Evolutionary conservation across 2,797 vertebrate genomes (phyloP).

Genomic region (Siniperca scherzeri): DNA sequence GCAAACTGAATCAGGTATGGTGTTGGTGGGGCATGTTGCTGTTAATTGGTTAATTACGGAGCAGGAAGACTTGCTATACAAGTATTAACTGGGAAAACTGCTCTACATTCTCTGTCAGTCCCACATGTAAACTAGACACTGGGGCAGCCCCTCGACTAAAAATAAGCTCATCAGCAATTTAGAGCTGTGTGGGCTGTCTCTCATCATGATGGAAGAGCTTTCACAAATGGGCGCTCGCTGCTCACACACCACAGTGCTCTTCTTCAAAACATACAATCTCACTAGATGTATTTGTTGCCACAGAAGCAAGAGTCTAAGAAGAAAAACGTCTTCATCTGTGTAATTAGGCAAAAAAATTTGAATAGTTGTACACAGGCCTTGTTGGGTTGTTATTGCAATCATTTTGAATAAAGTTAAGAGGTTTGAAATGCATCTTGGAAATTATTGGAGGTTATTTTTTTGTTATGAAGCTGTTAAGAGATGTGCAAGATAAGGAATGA

Average conservation of each 20-base stretch:
- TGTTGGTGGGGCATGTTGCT: constrained; percentile 90
- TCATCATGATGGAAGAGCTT: constrained; percentile 76
- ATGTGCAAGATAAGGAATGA: constrained; percentile 58
- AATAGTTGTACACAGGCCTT: constrained; percentile 6
- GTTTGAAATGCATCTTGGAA: constrained; percentile 38
- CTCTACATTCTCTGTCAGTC: constrained; percentile 83
- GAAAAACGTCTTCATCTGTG: constrained; percentile 32
- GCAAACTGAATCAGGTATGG: constrained; percentile 96
- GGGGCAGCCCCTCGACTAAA: constrained; percentile 79
- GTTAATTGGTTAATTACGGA: constrained; percentile 99
- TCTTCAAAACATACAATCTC: constrained; percentile 48
- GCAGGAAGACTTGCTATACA: constrained; percentile 87
- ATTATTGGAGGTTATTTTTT: constrained; percentile 40
- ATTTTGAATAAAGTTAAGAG: constrained; percentile 31
- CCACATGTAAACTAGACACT: constrained; percentile 73
- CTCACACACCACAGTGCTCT: constrained; percentile 41
- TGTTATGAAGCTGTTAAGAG: constrained; percentile 60
- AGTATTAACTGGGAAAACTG: constrained; percentile 90
- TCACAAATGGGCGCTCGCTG: constrained; percentile 58
- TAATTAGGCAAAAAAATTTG: constrained; percentile 49
- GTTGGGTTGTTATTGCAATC: constrained; percentile 21
- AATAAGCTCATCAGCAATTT: constrained; percentile 86
- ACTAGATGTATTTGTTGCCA: constrained; percentile 51
- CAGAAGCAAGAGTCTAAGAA: constrained; percentile 33
- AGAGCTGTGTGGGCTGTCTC: constrained; percentile 78